These are phyloP conservation scores for Meriones unguiculatus DNA, from an alignment of 2,113 vertebrate species.

Conservation along the genomic window DNA sequence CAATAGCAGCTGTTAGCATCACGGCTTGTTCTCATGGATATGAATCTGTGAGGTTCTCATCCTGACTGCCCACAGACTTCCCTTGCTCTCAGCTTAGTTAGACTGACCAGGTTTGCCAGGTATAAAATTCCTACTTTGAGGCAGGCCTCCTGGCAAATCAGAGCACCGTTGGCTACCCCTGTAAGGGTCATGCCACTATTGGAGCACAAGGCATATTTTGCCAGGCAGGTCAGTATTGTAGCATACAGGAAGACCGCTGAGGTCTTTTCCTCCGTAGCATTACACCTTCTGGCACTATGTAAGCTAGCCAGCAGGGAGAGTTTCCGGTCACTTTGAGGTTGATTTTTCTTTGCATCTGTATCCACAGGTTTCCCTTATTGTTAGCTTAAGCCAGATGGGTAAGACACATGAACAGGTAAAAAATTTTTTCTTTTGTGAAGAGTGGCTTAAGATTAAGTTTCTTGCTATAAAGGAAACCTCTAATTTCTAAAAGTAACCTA, in stretches of 20 bases:
- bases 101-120: neutral
- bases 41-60: neutral
- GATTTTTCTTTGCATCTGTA: neutral
- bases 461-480: constrained; percentile 31
- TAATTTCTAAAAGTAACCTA: constrained; percentile 41
- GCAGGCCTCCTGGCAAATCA: neutral
- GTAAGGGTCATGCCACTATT: too few species aligned
- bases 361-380: neutral
- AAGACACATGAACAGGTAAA: neutral
- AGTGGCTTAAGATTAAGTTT: constrained; percentile 53
- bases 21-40: neutral
- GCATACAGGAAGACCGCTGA: neutral
- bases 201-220: neutral
- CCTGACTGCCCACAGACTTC: neutral
- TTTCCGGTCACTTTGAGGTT: neutral
- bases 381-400: constrained; percentile 9
- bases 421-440: constrained; percentile 6
- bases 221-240: neutral
- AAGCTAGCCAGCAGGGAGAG: too few species aligned
- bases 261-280: neutral
- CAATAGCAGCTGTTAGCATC: neutral
- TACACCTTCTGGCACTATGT: too few species aligned
- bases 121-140: neutral
- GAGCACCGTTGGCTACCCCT: neutral
- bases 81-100: neutral